Conservation (phyloP, 1,140 invertebrate species). For the Aricia agestis region DNA sequence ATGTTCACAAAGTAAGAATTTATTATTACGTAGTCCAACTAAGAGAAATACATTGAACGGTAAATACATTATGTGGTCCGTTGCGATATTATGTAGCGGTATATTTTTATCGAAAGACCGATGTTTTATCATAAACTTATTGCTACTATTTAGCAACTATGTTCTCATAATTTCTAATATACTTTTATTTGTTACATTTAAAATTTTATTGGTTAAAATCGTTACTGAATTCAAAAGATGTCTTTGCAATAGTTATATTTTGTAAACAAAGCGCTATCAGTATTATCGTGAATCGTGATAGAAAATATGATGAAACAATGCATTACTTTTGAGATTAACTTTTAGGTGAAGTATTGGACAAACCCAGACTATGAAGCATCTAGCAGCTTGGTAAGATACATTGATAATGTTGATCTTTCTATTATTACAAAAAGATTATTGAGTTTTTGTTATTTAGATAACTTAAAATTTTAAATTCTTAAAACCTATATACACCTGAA, state of each 20-base stretch:
- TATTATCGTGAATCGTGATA: background rate
- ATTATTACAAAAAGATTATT: too few relatives aligned
- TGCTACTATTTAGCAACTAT: background rate
- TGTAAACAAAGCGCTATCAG: conserved; percentile 10
- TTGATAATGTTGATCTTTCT: too few relatives aligned
- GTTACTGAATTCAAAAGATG: background rate
- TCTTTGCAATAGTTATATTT: background rate
- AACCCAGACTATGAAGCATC: conserved; percentile 50
- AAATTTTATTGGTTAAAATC: background rate
- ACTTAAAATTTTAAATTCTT: too few relatives aligned
- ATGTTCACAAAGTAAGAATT: background rate
- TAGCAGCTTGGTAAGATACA: conserved; percentile 61
- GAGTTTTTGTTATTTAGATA: background rate
- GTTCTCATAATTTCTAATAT: background rate
- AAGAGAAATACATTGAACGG: background rate
- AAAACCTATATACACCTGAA: too few relatives aligned
- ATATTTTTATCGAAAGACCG: conserved; percentile 18
- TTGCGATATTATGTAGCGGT: conserved; percentile 17
- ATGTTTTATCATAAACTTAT: conserved; percentile 4
- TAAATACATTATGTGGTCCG: conserved; percentile 16
- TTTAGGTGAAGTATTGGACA: conserved; percentile 1
- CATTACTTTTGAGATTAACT: background rate
- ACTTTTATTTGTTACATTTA: background rate
- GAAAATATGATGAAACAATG: background rate
- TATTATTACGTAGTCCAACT: background rate